Evolutionary conservation across 2,113 vertebrate species (phyloP).

Genomic region (Myxocyprinus asiaticus): DNA sequence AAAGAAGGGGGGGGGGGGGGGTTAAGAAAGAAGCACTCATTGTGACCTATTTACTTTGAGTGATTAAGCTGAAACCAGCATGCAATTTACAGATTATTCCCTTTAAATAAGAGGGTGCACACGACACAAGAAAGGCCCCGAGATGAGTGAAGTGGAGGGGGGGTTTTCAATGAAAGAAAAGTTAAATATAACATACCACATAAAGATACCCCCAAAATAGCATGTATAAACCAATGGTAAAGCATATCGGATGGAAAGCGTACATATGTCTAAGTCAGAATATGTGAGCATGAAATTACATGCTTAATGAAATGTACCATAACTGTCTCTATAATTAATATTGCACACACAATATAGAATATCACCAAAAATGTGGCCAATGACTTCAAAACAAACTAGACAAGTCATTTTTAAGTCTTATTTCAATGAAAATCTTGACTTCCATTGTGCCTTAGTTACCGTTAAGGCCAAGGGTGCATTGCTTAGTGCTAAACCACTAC

Average conservation of each 20-base stretch:
- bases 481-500: too few species aligned
- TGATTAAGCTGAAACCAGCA: conserved; percentile 66
- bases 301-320: conserved; percentile 12
- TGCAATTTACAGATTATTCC: conserved; percentile 69
- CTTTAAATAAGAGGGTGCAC: conserved; percentile 65
- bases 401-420: too few species aligned
- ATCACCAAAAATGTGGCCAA: not conserved
- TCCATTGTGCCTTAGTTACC: too few species aligned
- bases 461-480: too few species aligned
- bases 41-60: conserved; percentile 65
- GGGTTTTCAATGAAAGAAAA: conserved; percentile 54
- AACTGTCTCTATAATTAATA: conserved; percentile 6
- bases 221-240: conserved; percentile 38
- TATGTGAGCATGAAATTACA: conserved; percentile 19
- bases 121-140: conserved; percentile 36
- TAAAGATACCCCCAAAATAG: conserved; percentile 66
- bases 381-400: too few species aligned
- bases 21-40: conserved; percentile 47
- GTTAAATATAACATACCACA: conserved; percentile 69
- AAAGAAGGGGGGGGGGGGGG: conserved; percentile 19
- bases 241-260: not conserved
- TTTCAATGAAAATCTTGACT: too few species aligned
- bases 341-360: not conserved
- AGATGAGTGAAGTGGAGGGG: conserved; percentile 19
- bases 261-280: conserved; percentile 44